Percentiles rank a stretch among this genome's conserved stretches.
phyloP scores from a whole-genome alignment of 2,888 invertebrate species.

The Pollenia labialis region DNA sequence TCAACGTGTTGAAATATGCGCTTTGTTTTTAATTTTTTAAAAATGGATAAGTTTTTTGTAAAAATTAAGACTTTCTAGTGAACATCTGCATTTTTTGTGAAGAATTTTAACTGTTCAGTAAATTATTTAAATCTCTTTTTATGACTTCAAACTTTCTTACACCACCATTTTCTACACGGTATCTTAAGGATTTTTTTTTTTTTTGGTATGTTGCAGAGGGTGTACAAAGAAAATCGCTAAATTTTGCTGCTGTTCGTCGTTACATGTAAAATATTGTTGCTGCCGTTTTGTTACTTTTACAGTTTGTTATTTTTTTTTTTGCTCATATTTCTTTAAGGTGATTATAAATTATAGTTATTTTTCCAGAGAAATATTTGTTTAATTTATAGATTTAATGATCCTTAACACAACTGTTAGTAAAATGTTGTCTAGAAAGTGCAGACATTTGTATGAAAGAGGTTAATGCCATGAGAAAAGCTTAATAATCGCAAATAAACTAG shows the following conservation, averaged over 20 bases:
- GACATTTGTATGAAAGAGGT: slow-evolving; percentile 31
- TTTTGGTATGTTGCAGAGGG: slow-evolving; percentile 38
- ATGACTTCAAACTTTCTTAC: background rate
- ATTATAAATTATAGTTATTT: slow-evolving; percentile 65
- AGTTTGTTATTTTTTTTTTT: slow-evolving; percentile 10
- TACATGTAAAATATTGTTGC: slow-evolving; percentile 50
- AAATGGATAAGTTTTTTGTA: no score
- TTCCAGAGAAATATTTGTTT: slow-evolving; percentile 46
- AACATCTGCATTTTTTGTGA: no score
- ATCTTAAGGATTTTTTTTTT: background rate
- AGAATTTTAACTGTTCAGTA: no score
- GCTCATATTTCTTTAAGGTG: slow-evolving; percentile 31
- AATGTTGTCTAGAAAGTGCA: slow-evolving; percentile 46
- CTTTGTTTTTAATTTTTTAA: no score
- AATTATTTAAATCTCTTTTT: no score
- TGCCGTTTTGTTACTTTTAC: slow-evolving; percentile 45
- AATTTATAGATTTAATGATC: slow-evolving; percentile 68
- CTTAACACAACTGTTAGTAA: slow-evolving; percentile 46
- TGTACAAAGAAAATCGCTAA: slow-evolving; percentile 6
- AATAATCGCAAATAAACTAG: slow-evolving; percentile 25
- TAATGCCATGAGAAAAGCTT: slow-evolving; percentile 50
- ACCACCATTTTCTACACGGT: background rate
- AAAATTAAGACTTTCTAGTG: no score
- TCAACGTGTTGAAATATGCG: no score
- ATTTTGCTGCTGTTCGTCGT: slow-evolving; percentile 45